Conservation (phyloP, 2,797 vertebrate genomes). For the Microctenopoma lineatum region DNA sequence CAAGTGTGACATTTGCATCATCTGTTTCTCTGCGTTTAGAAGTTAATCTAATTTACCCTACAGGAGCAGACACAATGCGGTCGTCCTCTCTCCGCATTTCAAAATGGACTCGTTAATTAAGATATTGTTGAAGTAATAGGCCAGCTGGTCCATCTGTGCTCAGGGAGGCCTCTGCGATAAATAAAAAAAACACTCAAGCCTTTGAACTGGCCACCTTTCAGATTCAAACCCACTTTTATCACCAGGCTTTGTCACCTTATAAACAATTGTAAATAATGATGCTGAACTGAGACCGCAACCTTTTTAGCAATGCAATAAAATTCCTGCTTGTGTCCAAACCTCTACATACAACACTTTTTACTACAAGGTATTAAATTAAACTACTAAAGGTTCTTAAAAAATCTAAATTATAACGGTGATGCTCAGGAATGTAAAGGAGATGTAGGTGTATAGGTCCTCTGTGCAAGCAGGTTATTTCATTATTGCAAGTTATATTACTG, state of each 20-base stretch:
- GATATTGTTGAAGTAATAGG: constrained; percentile 30
- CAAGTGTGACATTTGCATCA: constrained; percentile 64
- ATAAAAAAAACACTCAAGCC: constrained; percentile 34
- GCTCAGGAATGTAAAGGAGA: too few species aligned
- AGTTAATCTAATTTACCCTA: constrained; percentile 65
- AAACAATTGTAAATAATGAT: constrained; percentile 15
- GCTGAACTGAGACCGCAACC: background rate
- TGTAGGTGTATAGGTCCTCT: too few species aligned
- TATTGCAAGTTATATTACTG: too few species aligned
- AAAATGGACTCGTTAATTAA: constrained; percentile 61
- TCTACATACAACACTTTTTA: background rate
- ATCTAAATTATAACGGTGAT: too few species aligned
- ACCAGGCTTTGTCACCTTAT: constrained; percentile 11
- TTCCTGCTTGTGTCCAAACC: background rate
- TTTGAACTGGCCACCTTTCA: constrained; percentile 35
- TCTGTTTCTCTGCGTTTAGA: constrained; percentile 63
- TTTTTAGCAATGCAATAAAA: constrained; percentile 2
- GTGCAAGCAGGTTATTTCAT: too few species aligned
- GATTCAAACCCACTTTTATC: constrained; percentile 11
- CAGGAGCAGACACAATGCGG: constrained; percentile 31
- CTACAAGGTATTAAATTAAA: too few species aligned
- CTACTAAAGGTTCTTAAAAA: too few species aligned
- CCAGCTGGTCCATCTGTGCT: constrained; percentile 31
- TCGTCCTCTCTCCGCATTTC: constrained; percentile 28
- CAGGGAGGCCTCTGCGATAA: constrained; percentile 25